These are phyloP conservation scores for Lepidochitona cinerea DNA, from an alignment of 2,888 invertebrate species.

Conservation along the genomic window DNA sequence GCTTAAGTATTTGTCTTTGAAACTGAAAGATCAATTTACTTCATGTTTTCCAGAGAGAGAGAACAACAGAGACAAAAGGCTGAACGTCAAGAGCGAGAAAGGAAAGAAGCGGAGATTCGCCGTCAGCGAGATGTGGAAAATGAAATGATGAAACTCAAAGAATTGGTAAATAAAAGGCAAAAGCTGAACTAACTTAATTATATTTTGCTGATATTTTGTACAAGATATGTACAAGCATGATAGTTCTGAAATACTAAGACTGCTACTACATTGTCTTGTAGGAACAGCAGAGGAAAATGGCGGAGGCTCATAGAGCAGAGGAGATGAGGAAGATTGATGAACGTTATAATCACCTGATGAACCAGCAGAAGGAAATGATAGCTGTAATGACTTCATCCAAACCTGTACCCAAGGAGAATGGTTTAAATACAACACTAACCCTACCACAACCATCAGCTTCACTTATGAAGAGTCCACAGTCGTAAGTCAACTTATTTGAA, in stretches of 20 bases:
- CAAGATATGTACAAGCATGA: background rate
- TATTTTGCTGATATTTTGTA: background rate
- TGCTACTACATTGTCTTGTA: no score
- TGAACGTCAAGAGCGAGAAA: slow-evolving; percentile 36
- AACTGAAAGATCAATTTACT: no score
- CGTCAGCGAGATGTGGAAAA: background rate
- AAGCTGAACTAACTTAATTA: no score
- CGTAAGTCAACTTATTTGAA: no score
- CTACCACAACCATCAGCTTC: background rate
- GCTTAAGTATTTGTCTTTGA: no score
- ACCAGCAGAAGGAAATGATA: background rate
- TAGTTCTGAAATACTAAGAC: background rate
- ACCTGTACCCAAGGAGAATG: background rate
- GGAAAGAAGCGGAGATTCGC: slow-evolving; percentile 22
- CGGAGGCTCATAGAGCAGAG: background rate
- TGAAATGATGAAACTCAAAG: slow-evolving; percentile 38
- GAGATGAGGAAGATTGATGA: background rate
- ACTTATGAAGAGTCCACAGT: background rate
- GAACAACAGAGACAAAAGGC: slow-evolving; percentile 34
- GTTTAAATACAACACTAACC: background rate
- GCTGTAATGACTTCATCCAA: background rate
- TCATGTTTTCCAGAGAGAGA: slow-evolving; percentile 41
- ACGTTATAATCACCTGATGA: background rate
- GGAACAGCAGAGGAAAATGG: background rate
- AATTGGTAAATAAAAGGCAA: no score